Conservation (phyloP, 2,113 vertebrate genomes). For the Ptilorrhoa leucosticta region DNA sequence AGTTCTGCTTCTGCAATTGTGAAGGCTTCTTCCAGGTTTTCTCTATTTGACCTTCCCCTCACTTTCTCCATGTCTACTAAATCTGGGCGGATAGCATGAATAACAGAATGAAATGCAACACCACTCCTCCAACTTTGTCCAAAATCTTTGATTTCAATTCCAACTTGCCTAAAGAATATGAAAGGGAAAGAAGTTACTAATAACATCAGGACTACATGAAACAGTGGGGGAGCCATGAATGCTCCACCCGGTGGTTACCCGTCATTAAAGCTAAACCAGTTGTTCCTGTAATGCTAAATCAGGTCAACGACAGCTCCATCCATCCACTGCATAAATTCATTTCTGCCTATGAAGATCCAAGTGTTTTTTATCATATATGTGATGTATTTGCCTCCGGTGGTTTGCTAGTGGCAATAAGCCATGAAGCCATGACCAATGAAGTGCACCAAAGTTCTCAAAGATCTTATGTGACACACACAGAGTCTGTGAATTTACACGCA, state of each 20-base stretch:
- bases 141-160: constrained; percentile 93
- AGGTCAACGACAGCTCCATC: neutral
- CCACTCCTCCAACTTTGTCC: constrained; percentile 93
- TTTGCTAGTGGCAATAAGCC: neutral
- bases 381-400: neutral
- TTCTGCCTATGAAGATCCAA: neutral
- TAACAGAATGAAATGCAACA: constrained; percentile 89
- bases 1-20: constrained; percentile 86
- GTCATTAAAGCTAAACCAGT: neutral
- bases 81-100: constrained; percentile 89
- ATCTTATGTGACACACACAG: neutral
- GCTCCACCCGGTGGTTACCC: neutral
- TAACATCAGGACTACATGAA: neutral
- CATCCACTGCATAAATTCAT: neutral
- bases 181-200: neutral
- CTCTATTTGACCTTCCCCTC: constrained; percentile 79
- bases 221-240: neutral
- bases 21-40: constrained; percentile 94
- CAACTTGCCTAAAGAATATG: constrained; percentile 73
- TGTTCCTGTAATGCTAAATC: neutral
- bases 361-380: neutral
- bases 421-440: neutral
- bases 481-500: neutral
- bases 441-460: neutral
- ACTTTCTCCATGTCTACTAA: constrained; percentile 89